phyloP scores from a whole-genome alignment of 2,113 vertebrate species.

The Colius striatus region DNA sequence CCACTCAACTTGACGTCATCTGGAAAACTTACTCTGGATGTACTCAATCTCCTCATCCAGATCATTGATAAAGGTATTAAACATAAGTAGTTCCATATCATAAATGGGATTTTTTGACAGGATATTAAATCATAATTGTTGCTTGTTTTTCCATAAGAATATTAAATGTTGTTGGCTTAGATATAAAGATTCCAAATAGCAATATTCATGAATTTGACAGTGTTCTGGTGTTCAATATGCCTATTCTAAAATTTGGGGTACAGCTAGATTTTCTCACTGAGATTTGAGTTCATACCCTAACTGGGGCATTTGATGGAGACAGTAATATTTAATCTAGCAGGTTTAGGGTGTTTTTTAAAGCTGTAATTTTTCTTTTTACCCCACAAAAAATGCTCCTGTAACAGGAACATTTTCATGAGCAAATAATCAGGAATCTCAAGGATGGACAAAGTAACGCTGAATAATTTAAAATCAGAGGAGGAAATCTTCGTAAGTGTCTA shows the following conservation, averaged over 20 bases:
- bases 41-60: rapidly evolving
- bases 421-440: not conserved
- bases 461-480: not conserved
- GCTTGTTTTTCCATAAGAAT: not conserved
- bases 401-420: not conserved
- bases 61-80: not conserved
- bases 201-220: not conserved
- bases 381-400: not conserved
- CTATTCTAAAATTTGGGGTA: not conserved
- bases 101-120: not conserved
- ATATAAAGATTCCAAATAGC: not conserved
- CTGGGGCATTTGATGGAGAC: not conserved
- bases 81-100: rapidly evolving
- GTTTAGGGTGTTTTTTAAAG: not conserved
- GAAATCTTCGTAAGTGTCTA: not conserved
- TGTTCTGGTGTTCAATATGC: not conserved
- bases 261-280: not conserved
- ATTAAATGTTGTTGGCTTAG: not conserved
- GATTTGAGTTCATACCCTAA: not conserved
- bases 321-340: not conserved
- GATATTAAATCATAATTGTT: not conserved
- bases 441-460: not conserved
- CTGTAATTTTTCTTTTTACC: rapidly evolving
- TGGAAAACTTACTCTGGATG: not conserved
- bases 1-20: rapidly evolving